Base-by-base conservation (phyloP, 2,113 vertebrate species). In the Todiramphus saurophagus region DNA sequence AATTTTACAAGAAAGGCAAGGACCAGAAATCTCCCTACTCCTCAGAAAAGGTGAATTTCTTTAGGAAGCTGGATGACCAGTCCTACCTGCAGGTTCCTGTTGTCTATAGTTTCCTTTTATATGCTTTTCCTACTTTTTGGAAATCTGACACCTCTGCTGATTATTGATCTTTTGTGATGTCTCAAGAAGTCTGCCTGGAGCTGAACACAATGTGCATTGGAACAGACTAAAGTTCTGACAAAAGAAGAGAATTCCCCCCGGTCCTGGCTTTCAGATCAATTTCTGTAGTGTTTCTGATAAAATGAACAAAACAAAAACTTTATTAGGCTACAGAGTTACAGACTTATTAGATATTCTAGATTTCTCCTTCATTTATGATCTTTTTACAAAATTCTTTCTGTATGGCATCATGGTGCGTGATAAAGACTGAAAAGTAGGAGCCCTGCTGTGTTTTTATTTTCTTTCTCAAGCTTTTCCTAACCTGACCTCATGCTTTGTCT, bases 361-460 rank as follows among this genome's bases (percentile, higher is more conserved):
- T 69, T 73, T 83, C 46, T 76, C 31, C 87, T 55, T 83, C 55
- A 30, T 43, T 68, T 79, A 1, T 60, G 31, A 2, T 70, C 50
- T 58, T 76, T 72, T 58, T 60, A 35, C 73, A 39, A 64, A 81
- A 62, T 16, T 6, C 41, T 79, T 73, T 62, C 81, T 46, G 5
- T 44, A 6, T 39, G 69, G 41, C 62, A 27, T n/a, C 9, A 0
- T 30, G 60, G 53, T 55, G 41, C 0, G 1, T 41, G 67, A 63
- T 27, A 43, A 85, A 79, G 56, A 20, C 44, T 83, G 73, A 21
- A 55, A 21, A 50, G 53, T 10, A 73, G 77, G 28, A 76, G 59
- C 33, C 89, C 59, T 87, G 67, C 87, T 73, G 77, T 55, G 95
- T 67, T 89, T 91, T 94, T 27, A 72, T 88, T 80, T 85, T 70